Evolutionary conservation across 2,888 invertebrate species (phyloP).

Genomic region (Cremastinae sp.): DNA sequence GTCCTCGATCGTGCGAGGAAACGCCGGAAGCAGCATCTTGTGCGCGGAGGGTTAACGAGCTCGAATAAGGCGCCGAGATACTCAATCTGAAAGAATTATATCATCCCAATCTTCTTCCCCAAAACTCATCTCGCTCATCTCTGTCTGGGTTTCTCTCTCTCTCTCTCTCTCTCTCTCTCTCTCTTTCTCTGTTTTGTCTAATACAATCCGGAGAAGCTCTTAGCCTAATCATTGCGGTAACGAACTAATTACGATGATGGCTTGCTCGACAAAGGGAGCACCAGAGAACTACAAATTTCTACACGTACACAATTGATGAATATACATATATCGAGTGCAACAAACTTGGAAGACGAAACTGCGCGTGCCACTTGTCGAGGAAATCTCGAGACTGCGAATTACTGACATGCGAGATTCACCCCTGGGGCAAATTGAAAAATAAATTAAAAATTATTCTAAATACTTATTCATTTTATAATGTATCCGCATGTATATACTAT

Average conservation of each 20-base stretch:
- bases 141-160: conserved; percentile 1
- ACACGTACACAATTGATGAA: conserved; percentile 13
- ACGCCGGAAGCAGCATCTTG: no score
- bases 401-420: no score
- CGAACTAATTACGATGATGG: conserved; percentile 67
- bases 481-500: no score
- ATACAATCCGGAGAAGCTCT: conserved; percentile 29
- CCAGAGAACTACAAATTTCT: conserved; percentile 14
- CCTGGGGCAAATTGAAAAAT: no score
- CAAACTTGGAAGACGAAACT: conserved; percentile 40
- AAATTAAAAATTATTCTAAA: no score
- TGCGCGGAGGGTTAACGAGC: conserved; percentile 50
- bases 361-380: not conserved
- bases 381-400: no score
- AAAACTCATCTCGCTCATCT: no score
- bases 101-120: conserved; percentile 28
- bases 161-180: conserved; percentile 18
- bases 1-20: no score
- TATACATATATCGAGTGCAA: not conserved
- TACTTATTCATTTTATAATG: no score
- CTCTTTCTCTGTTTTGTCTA: not conserved
- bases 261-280: conserved; percentile 53
- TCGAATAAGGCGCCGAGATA: conserved; percentile 36
- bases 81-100: conserved; percentile 33
- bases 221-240: conserved; percentile 64